These are phyloP conservation scores for Bergia puertoricense DNA, from an alignment of 92 coral and sea anemone species.

Conservation along the genomic window DNA sequence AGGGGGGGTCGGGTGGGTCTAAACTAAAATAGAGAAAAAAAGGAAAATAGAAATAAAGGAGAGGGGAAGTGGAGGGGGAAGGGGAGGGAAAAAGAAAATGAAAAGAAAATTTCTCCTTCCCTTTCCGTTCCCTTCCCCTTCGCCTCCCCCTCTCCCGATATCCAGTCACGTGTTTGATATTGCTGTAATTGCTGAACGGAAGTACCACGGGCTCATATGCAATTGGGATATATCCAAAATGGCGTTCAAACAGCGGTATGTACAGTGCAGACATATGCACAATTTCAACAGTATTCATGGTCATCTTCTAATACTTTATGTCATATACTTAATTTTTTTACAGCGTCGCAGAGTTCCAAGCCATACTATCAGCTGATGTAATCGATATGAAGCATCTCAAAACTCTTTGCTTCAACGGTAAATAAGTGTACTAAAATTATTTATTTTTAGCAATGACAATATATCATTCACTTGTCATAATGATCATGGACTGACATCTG, in stretches of 20 bases:
- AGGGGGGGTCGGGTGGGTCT: too few relatives aligned
- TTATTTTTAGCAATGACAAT: too few relatives aligned
- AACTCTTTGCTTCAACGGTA: slow-evolving; percentile 87
- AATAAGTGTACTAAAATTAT: neutral
- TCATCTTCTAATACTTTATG: neutral
- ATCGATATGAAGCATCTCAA: slow-evolving; percentile 75
- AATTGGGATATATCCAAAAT: slow-evolving; percentile 56
- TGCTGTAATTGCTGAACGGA: slow-evolving; percentile 7
- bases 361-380: slow-evolving; percentile 62
- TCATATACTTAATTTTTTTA: slow-evolving; percentile 7
- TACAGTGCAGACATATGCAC: neutral
- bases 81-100: too few relatives aligned
- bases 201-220: slow-evolving; percentile 55
- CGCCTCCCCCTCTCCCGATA: neutral
- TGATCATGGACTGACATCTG: neutral
- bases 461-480: neutral
- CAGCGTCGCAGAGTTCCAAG: slow-evolving; percentile 89
- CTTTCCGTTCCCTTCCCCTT: too few relatives aligned
- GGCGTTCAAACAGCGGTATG: slow-evolving; percentile 93
- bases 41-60: too few relatives aligned
- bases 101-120: too few relatives aligned
- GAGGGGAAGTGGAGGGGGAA: too few relatives aligned
- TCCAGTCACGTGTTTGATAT: neutral
- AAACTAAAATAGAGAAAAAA: too few relatives aligned
- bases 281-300: neutral